Evolutionary conservation across 2,797 vertebrate species (phyloP).

Genomic region (Steatocranus sp.): DNA sequence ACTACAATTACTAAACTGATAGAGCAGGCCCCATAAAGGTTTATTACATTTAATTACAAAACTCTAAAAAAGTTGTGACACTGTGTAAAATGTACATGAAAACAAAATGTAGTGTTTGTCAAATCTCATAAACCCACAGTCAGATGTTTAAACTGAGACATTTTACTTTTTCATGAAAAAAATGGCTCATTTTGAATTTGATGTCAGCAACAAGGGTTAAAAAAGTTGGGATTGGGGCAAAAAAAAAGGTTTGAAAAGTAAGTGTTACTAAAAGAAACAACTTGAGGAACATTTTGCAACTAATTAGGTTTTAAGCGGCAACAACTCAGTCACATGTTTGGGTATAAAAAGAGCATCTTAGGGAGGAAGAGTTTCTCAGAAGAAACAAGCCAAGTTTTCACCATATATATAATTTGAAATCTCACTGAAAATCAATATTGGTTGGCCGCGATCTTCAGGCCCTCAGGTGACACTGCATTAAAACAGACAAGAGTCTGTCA

Average conservation of each 20-base stretch:
- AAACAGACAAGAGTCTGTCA: rapidly evolving
- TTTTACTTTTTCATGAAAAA: neutral
- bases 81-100: neutral
- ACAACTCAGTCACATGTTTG: neutral
- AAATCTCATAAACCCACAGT: neutral
- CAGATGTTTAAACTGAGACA: neutral
- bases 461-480: neutral
- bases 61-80: neutral
- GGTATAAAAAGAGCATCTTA: neutral
- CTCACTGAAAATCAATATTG: neutral
- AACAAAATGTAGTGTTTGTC: neutral
- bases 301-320: neutral
- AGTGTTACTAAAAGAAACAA: neutral
- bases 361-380: neutral
- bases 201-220: neutral
- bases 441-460: neutral
- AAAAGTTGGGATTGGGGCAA: neutral
- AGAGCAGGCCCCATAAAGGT: neutral
- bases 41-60: neutral
- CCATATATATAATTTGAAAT: neutral
- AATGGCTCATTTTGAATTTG: neutral
- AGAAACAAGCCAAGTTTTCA: rapidly evolving
- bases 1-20: neutral
- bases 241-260: neutral
- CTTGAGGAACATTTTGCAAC: neutral